A percentile compares a stretch with the other conserved stretches of the same genome.
These are phyloP conservation scores for Xanthorhoe spadicearia DNA, from an alignment of 2,888 invertebrate genomes.

Conservation along the genomic window DNA sequence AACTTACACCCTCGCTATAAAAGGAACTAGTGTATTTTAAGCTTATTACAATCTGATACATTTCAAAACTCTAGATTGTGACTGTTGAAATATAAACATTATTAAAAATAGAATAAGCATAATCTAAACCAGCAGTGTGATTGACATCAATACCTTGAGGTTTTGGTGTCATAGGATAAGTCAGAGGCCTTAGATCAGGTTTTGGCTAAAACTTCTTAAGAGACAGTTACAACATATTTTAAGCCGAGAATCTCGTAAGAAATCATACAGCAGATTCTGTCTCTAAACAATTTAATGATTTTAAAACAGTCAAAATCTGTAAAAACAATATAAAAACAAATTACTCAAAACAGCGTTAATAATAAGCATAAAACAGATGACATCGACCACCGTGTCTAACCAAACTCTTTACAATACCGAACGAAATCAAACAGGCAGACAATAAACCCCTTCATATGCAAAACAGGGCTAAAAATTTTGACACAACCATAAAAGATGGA, in stretches of 20 bases:
- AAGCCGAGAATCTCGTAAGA: too few relatives aligned
- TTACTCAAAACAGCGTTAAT: slow-evolving; percentile 32
- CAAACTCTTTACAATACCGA: slow-evolving; percentile 30
- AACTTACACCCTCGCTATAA: background rate
- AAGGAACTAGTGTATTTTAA: background rate
- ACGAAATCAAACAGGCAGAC: slow-evolving; percentile 45
- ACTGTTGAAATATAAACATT: too few relatives aligned
- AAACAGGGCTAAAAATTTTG: slow-evolving; percentile 69
- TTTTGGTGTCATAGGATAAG: too few relatives aligned
- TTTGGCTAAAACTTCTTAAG: too few relatives aligned
- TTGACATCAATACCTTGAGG: too few relatives aligned
- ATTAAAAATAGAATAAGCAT: background rate
- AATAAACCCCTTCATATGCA: slow-evolving; percentile 77
- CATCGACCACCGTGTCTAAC: slow-evolving; percentile 42
- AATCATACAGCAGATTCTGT: too few relatives aligned
- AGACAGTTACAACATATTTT: too few relatives aligned
- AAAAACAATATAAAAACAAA: slow-evolving; percentile 2
- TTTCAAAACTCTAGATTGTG: too few relatives aligned
- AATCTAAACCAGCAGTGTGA: too few relatives aligned
- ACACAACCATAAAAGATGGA: slow-evolving; percentile 80
- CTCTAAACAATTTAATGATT: too few relatives aligned
- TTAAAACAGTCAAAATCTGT: too few relatives aligned
- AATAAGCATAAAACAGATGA: slow-evolving; percentile 34
- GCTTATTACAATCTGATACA: background rate
- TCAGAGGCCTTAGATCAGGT: too few relatives aligned